Conservation (phyloP, 2,113 vertebrate species). For the Dipodomys ordii region DNA sequence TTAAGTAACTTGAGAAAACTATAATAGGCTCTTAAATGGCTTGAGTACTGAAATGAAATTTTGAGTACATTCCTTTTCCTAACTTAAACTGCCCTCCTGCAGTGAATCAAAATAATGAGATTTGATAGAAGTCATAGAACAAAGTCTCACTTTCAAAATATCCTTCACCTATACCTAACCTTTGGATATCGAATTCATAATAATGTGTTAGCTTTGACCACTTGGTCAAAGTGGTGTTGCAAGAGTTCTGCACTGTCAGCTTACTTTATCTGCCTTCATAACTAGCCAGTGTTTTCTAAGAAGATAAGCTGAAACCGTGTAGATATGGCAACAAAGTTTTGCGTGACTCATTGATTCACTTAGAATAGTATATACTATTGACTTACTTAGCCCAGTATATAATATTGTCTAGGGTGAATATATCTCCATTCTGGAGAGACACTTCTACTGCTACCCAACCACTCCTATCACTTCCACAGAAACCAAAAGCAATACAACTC, state of each 20-base stretch:
- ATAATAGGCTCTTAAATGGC: neutral
- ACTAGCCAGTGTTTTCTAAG: neutral
- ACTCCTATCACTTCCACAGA: neutral
- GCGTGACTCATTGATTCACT: neutral
- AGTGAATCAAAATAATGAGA: neutral
- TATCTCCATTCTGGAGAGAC: neutral
- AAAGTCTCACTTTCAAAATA: neutral
- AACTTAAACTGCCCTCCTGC: neutral
- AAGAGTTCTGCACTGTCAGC: neutral
- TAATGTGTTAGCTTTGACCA: neutral
- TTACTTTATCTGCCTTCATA: neutral
- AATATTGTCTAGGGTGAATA: neutral
- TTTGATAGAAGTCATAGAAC: neutral
- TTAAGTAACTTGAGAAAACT: neutral
- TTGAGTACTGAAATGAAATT: conserved; percentile 10
- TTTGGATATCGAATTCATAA: too few species aligned
- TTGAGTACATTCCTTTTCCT: neutral
- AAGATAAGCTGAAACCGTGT: neutral
- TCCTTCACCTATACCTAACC: neutral
- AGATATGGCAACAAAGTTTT: neutral
- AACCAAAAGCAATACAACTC: neutral
- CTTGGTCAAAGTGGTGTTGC: neutral
- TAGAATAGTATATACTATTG: neutral
- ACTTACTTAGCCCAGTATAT: neutral
- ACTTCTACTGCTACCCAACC: neutral